Evolutionary conservation across 1,140 invertebrate genomes (phyloP).

Genomic region (Phymorhynchus buccinoides): DNA sequence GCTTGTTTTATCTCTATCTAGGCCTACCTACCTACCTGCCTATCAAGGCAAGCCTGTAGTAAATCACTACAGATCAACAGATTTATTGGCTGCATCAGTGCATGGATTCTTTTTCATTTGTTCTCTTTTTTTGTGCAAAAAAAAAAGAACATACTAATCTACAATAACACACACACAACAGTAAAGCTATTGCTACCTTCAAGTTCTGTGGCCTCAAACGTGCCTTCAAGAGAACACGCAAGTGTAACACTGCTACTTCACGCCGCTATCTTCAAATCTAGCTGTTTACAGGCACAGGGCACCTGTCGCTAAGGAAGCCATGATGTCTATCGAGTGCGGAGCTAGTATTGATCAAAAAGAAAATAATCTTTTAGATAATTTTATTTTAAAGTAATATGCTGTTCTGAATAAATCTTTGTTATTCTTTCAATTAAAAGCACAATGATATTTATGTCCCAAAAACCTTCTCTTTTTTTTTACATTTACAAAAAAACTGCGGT

Average conservation of each 20-base stretch:
- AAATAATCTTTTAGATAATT: neutral
- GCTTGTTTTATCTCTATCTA: no score
- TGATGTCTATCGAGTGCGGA: slow-evolving; percentile 40
- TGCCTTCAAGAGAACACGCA: neutral
- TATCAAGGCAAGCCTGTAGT: no score
- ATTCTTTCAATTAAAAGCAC: neutral
- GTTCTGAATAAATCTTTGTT: no score
- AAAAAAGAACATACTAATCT: slow-evolving; percentile 18
- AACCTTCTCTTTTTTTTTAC: neutral
- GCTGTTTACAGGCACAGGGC: slow-evolving; percentile 49
- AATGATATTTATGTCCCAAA: neutral
- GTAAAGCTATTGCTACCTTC: neutral
- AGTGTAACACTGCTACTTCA: neutral
- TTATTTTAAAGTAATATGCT: neutral
- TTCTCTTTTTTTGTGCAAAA: no score
- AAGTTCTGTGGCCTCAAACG: neutral
- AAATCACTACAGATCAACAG: no score
- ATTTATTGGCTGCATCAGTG: no score
- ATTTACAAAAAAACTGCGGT: neutral
- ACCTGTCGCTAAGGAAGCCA: slow-evolving; percentile 61
- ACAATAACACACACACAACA: neutral
- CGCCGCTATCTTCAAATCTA: neutral
- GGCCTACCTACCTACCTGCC: no score
- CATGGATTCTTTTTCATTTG: no score
- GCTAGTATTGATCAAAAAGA: neutral